Evolutionary conservation across 1,140 invertebrate genomes (phyloP).

Genomic region (Ceratina japonica): DNA sequence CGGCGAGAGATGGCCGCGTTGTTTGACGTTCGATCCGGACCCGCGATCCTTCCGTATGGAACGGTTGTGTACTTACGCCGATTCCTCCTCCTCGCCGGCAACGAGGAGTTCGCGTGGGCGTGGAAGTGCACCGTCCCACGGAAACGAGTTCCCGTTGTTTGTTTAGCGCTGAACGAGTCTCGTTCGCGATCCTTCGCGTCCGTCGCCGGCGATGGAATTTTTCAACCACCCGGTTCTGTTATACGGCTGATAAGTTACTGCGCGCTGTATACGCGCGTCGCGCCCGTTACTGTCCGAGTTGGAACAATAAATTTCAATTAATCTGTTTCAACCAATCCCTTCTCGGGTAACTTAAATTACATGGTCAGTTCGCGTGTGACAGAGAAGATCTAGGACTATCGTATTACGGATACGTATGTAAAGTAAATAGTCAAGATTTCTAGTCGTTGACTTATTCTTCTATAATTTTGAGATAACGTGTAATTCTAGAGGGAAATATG

Average conservation of each 20-base stretch:
- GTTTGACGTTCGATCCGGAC: slow-evolving; percentile 43
- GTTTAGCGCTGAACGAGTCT: not conserved
- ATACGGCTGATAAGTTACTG: not conserved
- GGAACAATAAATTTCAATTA: too few species aligned
- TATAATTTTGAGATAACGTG: too few species aligned
- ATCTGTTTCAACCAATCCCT: too few species aligned
- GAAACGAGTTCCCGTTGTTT: slow-evolving; percentile 52
- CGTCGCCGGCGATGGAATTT: not conserved
- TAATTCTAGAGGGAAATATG: too few species aligned
- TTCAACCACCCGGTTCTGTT: not conserved
- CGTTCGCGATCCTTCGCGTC: slow-evolving; percentile 9
- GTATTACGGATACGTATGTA: too few species aligned
- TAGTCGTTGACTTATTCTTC: too few species aligned
- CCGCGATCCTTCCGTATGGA: slow-evolving; percentile 34
- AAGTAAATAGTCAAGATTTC: too few species aligned
- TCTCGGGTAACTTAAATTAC: too few species aligned
- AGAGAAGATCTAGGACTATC: too few species aligned
- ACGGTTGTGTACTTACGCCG: not conserved
- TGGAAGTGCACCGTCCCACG: slow-evolving; percentile 37
- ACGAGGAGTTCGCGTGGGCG: slow-evolving; percentile 21
- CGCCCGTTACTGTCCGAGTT: not conserved
- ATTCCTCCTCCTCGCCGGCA: not conserved
- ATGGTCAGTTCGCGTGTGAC: too few species aligned
- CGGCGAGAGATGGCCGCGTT: slow-evolving; percentile 30
- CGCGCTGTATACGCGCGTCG: too few species aligned